Evolutionary conservation across 2,888 invertebrate species (phyloP).

Genomic region (Venustoraphidia nigricollis): DNA sequence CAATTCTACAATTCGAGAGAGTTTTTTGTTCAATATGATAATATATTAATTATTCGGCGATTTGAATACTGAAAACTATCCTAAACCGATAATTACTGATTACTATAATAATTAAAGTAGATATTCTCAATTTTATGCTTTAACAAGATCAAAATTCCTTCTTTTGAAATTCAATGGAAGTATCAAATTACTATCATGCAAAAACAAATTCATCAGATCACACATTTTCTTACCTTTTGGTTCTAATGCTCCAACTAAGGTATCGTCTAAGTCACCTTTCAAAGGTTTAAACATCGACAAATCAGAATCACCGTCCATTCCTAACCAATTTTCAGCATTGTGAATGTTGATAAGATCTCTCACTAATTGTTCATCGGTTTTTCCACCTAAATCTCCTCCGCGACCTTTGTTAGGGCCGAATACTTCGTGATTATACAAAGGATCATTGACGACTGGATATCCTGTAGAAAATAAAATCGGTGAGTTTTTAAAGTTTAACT

Average conservation of each 20-base stretch:
- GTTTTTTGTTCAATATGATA: too few species aligned
- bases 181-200: too few species aligned
- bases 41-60: too few species aligned
- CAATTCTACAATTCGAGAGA: too few species aligned
- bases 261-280: constrained; percentile 50
- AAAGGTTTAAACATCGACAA: constrained; percentile 62
- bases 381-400: constrained; percentile 74
- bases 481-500: background rate
- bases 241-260: constrained; percentile 23
- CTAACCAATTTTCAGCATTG: constrained; percentile 88
- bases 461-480: constrained; percentile 37
- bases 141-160: too few species aligned
- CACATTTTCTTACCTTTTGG: constrained; percentile 21
- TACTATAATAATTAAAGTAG: too few species aligned
- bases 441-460: constrained; percentile 94
- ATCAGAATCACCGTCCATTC: constrained; percentile 78
- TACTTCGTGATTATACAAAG: constrained; percentile 88
- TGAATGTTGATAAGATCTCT: constrained; percentile 81
- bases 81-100: too few species aligned
- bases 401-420: constrained; percentile 90
- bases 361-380: constrained; percentile 78
- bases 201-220: too few species aligned
- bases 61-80: too few species aligned
- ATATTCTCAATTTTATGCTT: too few species aligned
- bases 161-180: too few species aligned